Evolutionary conservation across 2,888 invertebrate species (phyloP).

Genomic region (Tetragonula carbonaria): DNA sequence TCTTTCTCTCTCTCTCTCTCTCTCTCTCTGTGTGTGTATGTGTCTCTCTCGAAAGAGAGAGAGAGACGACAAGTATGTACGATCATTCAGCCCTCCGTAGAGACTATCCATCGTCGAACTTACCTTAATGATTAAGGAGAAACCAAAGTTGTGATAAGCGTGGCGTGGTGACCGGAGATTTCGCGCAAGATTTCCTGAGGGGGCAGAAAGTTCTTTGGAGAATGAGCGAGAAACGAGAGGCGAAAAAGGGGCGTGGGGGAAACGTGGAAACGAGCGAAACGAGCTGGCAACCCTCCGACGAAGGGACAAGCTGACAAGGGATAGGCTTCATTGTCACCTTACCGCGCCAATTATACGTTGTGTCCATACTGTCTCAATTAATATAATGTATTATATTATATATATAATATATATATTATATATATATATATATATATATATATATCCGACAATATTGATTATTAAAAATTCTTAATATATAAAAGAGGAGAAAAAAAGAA

Average conservation of each 20-base stretch:
- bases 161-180: background rate
- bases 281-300: constrained; percentile 57
- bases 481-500: constrained; percentile 36
- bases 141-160: constrained; percentile 56
- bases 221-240: constrained; percentile 15
- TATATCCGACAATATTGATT: constrained; percentile 83
- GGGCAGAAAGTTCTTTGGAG: background rate
- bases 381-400: constrained; percentile 81
- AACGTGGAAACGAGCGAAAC: constrained; percentile 30
- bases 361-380: constrained; percentile 83
- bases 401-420: constrained; percentile 80
- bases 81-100: constrained; percentile 1
- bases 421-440: constrained; percentile 73
- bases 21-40: too few species aligned
- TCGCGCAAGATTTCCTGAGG: constrained; percentile 1
- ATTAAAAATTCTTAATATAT: constrained; percentile 83
- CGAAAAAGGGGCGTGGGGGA: background rate
- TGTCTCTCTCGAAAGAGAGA: too few species aligned
- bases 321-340: constrained; percentile 78
- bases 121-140: constrained; percentile 42
- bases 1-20: too few species aligned
- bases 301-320: constrained; percentile 57
- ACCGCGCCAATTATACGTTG: constrained; percentile 81
- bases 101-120: constrained; percentile 14
- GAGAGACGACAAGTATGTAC: background rate